These are phyloP conservation scores for Sinhomidia bicolor DNA, from an alignment of 2,888 invertebrate genomes.

Conservation along the genomic window DNA sequence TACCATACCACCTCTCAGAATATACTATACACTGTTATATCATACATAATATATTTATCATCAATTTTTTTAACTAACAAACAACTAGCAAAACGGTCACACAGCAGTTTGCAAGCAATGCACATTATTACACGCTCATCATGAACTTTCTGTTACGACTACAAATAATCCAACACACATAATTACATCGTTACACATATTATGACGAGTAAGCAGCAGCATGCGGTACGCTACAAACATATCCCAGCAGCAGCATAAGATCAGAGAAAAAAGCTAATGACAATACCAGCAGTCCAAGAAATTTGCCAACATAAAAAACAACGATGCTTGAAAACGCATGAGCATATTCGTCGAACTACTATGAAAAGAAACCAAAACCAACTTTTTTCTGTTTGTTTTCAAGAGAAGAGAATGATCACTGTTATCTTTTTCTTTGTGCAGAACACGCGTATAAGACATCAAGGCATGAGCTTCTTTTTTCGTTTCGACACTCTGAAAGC, in stretches of 20 bases:
- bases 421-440: conserved; percentile 3
- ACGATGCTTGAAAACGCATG: conserved; percentile 58
- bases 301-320: conserved; percentile 54
- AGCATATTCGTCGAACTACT: conserved; percentile 7
- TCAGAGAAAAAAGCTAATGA: conserved; percentile 14
- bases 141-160: conserved; percentile 27
- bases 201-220: neutral
- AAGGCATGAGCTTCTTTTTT: neutral
- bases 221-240: neutral
- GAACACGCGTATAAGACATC: neutral
- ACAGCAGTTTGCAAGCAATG: neutral
- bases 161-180: conserved; percentile 6
- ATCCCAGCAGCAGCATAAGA: conserved; percentile 6
- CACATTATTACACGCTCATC: neutral
- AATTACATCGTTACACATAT: conserved; percentile 36
- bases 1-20: too few species aligned
- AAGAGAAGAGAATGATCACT: neutral
- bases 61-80: conserved; percentile 16
- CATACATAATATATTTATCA: conserved; percentile 8
- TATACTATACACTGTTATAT: neutral
- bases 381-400: neutral
- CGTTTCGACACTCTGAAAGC: conserved; percentile 22
- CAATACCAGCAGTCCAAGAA: conserved; percentile 33
- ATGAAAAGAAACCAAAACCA: conserved; percentile 45
- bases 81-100: neutral